Conservation (phyloP, 2,888 invertebrate genomes). For the Protodeltote pygarga region DNA sequence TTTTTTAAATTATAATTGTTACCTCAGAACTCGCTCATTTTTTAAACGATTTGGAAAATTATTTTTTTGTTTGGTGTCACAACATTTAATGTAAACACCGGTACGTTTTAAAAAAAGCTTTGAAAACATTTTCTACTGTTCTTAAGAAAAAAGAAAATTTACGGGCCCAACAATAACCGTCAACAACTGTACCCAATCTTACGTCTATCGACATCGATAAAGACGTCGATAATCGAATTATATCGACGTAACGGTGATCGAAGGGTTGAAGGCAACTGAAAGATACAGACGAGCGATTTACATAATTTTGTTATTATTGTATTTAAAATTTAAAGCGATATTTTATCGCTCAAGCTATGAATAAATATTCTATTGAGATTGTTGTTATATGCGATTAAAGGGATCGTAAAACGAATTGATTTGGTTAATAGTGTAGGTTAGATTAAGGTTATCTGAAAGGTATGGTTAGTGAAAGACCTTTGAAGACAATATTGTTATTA, state of each 20-base stretch:
- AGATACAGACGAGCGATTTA: slow-evolving; percentile 18
- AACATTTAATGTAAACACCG: no score
- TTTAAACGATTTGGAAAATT: no score
- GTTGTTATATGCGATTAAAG: not conserved
- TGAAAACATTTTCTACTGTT: no score
- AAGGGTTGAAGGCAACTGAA: slow-evolving; percentile 18
- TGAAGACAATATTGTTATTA: no score
- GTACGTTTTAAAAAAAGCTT: no score
- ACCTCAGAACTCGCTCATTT: no score
- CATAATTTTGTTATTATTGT: slow-evolving; percentile 21
- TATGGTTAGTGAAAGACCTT: no score
- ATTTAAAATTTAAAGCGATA: no score
- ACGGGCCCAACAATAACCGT: slow-evolving; percentile 35
- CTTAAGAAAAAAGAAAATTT: slow-evolving; percentile 3
- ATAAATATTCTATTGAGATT: slow-evolving; percentile 13
- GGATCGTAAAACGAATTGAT: not conserved
- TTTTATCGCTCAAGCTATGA: no score
- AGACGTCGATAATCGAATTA: slow-evolving; percentile 57
- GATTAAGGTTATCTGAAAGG: no score
- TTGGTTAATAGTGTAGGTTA: not conserved
- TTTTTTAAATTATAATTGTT: no score
- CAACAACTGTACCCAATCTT: slow-evolving; percentile 47
- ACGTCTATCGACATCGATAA: slow-evolving; percentile 48
- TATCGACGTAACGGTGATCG: slow-evolving; percentile 32
- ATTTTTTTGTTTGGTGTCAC: no score